Conservation (phyloP, 2,888 invertebrate genomes). For the Lottia gigantea region DNA sequence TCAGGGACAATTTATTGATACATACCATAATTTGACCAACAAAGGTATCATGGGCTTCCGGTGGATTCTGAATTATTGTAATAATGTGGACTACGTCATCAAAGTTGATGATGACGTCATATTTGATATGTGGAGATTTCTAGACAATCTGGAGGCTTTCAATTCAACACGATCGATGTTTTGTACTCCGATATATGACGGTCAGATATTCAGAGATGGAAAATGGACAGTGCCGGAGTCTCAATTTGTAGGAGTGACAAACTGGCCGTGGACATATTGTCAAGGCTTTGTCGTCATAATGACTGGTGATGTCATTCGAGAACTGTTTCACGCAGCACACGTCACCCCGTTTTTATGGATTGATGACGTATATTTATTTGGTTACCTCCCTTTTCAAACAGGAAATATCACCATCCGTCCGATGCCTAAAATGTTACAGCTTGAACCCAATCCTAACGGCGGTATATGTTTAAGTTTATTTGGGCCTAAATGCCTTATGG, state of each 20-base stretch:
- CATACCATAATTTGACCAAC: conserved; percentile 12
- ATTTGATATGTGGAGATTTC: conserved; percentile 7
- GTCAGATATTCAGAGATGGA: background rate
- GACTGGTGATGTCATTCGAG: conserved; percentile 4
- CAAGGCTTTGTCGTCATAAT: conserved; percentile 13
- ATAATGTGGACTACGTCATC: conserved; percentile 8
- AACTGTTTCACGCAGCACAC: conserved; percentile 7
- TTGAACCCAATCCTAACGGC: no score
- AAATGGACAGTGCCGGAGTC: background rate
- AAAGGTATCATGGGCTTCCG: conserved; percentile 13
- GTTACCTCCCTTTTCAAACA: background rate
- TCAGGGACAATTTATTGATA: conserved; percentile 13
- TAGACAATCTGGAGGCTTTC: background rate
- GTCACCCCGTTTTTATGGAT: conserved; percentile 12
- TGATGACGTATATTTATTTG: conserved; percentile 17
- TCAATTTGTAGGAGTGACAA: background rate
- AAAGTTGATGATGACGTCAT: conserved; percentile 14
- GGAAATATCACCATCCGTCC: background rate
- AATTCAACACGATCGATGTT: background rate
- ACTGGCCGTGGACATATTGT: conserved; percentile 5
- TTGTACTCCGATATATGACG: background rate
- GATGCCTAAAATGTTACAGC: no score
- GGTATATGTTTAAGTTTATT: no score
- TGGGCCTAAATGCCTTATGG: no score
- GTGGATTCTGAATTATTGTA: conserved; percentile 4